Evolutionary conservation across 2,797 vertebrate species (phyloP).

Genomic region (Microcaecilia unicolor): DNA sequence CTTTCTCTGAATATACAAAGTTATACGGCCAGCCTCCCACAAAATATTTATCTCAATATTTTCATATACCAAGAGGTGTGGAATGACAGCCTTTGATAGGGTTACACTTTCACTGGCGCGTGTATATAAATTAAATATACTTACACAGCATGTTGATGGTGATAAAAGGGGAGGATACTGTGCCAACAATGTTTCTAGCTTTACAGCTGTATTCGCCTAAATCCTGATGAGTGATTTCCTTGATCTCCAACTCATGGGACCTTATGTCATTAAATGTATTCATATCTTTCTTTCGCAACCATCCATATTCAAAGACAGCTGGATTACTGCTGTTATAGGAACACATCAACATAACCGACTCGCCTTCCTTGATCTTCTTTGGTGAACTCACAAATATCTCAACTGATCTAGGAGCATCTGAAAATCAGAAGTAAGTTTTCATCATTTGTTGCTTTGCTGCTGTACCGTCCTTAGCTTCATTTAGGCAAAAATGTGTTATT

Average conservation of each 20-base stretch:
- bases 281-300: not conserved
- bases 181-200: not conserved
- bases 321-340: not conserved
- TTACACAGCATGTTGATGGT: not conserved
- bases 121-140: too few species aligned
- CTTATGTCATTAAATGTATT: not conserved
- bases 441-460: too few species aligned
- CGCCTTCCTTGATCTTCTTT: not conserved
- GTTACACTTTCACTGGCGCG: too few species aligned
- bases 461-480: too few species aligned
- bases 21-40: too few species aligned
- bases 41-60: too few species aligned
- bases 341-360: not conserved
- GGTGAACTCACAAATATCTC: not conserved
- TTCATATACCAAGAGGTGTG: too few species aligned
- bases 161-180: not conserved
- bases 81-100: too few species aligned
- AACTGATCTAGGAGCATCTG: constrained; percentile 1
- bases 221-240: not conserved
- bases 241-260: not conserved
- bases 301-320: not conserved
- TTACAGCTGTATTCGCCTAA: not conserved
- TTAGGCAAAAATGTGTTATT: too few species aligned
- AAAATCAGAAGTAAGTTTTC: not conserved
- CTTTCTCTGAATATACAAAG: too few species aligned